These are phyloP conservation scores for Eupsilia transversa DNA, from an alignment of 2,888 invertebrate species.

Conservation along the genomic window DNA sequence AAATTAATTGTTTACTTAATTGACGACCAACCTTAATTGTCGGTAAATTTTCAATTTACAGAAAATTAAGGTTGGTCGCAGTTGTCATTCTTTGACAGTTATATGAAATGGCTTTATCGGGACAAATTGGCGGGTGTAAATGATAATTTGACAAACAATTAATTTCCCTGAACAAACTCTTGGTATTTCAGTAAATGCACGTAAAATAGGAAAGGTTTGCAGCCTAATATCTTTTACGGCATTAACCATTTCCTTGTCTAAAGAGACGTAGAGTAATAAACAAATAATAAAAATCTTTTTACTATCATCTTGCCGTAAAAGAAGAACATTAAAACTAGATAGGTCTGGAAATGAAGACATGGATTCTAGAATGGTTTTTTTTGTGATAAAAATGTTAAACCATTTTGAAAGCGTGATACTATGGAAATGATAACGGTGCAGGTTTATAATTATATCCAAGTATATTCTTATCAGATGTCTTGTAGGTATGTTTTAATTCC, in stretches of 20 bases:
- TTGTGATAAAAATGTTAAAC: background rate
- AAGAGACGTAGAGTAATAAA: conserved; percentile 27
- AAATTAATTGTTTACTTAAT: background rate
- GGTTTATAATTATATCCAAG: too few relatives aligned
- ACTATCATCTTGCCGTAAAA: conserved; percentile 28
- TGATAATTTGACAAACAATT: background rate
- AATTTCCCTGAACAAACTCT: background rate
- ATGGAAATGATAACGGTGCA: background rate
- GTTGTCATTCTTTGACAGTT: background rate
- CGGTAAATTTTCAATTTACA: background rate
- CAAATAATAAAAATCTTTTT: conserved; percentile 41
- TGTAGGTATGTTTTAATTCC: too few relatives aligned
- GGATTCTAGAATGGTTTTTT: conserved; percentile 8
- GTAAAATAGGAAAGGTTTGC: conserved; percentile 9
- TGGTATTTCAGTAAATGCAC: background rate
- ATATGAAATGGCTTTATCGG: background rate
- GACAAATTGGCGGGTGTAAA: background rate
- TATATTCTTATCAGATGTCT: too few relatives aligned
- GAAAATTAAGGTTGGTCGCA: too few relatives aligned
- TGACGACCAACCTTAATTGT: background rate
- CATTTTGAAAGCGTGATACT: background rate
- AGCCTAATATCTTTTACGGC: conserved; percentile 23
- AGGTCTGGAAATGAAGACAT: conserved; percentile 6
- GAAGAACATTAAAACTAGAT: conserved; percentile 14
- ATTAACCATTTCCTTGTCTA: conserved; percentile 26